Conservation (phyloP, 2,888 invertebrate genomes). For the Endomychus coccineus region DNA sequence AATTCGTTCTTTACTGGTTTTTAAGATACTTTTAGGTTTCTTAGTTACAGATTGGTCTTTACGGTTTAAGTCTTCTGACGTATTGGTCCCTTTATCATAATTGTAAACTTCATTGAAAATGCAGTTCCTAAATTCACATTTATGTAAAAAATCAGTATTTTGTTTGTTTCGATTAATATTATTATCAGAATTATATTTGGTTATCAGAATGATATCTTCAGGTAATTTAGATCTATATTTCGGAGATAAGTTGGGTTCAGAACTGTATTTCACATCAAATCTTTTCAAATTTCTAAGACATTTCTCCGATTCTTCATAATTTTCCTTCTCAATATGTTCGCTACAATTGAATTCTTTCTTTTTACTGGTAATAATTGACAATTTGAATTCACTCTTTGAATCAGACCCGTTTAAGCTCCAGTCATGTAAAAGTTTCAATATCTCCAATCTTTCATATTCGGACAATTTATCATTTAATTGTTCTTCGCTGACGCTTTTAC, state of each 20-base stretch:
- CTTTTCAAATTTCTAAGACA: slow-evolving; percentile 20
- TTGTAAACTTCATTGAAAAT: slow-evolving; percentile 42
- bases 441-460: slow-evolving; percentile 40
- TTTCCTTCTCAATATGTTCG: slow-evolving; percentile 1
- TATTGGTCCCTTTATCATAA: slow-evolving; percentile 42
- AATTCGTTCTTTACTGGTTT: slow-evolving; percentile 32
- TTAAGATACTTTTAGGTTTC: slow-evolving; percentile 35
- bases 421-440: slow-evolving; percentile 40
- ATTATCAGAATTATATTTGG: slow-evolving; percentile 30
- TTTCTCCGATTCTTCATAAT: slow-evolving; percentile 17
- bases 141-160: slow-evolving; percentile 36
- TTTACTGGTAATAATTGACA: slow-evolving; percentile 3
- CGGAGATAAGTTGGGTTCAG: slow-evolving; percentile 37
- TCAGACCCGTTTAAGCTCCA: slow-evolving; percentile 42
- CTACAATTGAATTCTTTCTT: not conserved
- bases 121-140: slow-evolving; percentile 41
- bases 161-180: slow-evolving; percentile 23
- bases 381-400: slow-evolving; percentile 30
- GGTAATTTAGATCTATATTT: slow-evolving; percentile 20
- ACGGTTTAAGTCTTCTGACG: slow-evolving; percentile 45
- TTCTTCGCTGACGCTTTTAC: slow-evolving; percentile 35
- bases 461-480: slow-evolving; percentile 38
- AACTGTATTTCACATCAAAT: slow-evolving; percentile 29
- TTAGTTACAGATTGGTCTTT: slow-evolving; percentile 42
- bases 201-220: slow-evolving; percentile 17